Conservation (phyloP, 2,113 vertebrate species). For the Atrichornis clamosus region DNA sequence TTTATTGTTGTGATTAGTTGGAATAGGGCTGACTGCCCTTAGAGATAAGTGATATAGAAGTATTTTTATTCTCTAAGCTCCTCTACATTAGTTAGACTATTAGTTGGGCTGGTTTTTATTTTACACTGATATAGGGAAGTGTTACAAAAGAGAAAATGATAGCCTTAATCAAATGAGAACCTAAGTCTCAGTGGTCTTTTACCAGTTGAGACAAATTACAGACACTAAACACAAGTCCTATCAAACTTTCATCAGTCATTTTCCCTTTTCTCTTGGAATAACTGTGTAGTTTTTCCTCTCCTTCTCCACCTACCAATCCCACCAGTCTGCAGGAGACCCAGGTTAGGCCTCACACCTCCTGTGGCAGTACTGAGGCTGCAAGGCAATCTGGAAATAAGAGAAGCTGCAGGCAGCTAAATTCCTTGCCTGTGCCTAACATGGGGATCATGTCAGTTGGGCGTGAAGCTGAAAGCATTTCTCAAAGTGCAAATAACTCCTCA, state of each 20-base stretch:
- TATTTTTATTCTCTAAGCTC: neutral
- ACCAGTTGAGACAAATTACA: neutral
- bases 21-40: neutral
- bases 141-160: neutral
- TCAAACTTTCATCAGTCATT: neutral
- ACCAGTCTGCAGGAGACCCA: neutral
- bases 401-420: neutral
- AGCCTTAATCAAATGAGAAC: neutral
- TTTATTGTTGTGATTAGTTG: neutral
- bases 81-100: neutral
- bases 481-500: neutral
- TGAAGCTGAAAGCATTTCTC: neutral
- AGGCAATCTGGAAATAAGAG: neutral
- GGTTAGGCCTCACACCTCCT: neutral
- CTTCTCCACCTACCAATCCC: neutral
- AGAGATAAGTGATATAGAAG: neutral
- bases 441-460: accelerated
- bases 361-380: neutral
- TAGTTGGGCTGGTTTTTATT: neutral
- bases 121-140: neutral
- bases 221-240: neutral
- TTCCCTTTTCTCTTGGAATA: neutral
- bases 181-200: neutral
- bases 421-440: neutral
- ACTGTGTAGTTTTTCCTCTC: neutral